phyloP scores from a whole-genome alignment of 2,888 invertebrate species.

The Nemapogon koenigi region DNA sequence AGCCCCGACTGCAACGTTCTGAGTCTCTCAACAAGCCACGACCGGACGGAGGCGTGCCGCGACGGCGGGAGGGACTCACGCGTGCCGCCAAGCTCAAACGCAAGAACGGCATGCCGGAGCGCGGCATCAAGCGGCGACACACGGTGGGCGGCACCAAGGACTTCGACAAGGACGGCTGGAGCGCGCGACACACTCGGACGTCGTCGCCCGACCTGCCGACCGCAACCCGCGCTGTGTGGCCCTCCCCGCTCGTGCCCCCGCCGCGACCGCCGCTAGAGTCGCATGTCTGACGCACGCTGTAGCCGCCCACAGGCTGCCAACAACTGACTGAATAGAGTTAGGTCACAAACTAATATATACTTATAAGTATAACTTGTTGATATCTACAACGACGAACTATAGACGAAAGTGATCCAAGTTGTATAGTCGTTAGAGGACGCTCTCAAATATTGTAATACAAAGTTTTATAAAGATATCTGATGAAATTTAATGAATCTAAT shows the following conservation, averaged over 20 bases:
- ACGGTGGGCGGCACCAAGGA: slow-evolving; percentile 95
- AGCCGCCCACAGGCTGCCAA: slow-evolving; percentile 23
- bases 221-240: slow-evolving; percentile 27
- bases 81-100: slow-evolving; percentile 72
- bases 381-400: neutral
- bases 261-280: slow-evolving; percentile 41
- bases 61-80: slow-evolving; percentile 62
- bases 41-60: slow-evolving; percentile 63
- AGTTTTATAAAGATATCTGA: no score
- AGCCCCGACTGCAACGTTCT: slow-evolving; percentile 30
- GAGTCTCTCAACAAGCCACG: slow-evolving; percentile 34
- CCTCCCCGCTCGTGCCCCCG: slow-evolving; percentile 34
- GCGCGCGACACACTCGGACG: slow-evolving; percentile 63
- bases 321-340: slow-evolving; percentile 60
- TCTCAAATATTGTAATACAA: no score
- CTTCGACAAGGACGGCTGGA: slow-evolving; percentile 69
- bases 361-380: neutral
- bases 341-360: slow-evolving; percentile 43
- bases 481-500: slow-evolving; percentile 1
- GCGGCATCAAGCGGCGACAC: slow-evolving; percentile 87
- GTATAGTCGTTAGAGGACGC: no score
- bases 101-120: slow-evolving; percentile 80
- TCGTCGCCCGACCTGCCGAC: slow-evolving; percentile 62
- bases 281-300: slow-evolving; percentile 26
- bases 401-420: no score